Base-by-base conservation (phyloP, 2,888 invertebrate species). In the Ormyrus thymus region DNA sequence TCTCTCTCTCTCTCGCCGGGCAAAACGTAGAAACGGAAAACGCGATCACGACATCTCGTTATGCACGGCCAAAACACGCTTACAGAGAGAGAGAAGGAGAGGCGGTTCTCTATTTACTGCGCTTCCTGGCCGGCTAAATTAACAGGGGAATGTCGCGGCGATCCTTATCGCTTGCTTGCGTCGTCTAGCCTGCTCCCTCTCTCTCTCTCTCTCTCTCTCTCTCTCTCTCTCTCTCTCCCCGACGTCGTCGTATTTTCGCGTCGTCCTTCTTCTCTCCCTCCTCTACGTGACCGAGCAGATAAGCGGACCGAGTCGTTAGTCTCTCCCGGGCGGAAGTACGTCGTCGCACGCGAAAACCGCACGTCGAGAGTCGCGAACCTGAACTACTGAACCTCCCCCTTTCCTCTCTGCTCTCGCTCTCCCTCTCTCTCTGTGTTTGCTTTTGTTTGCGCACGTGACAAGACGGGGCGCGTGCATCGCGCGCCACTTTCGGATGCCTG, bases 231-330 rank as follows among this genome's bases (percentile, higher is more conserved):
- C 29, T 29, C 29, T 77, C 29, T 29, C 29, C 29, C 29, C 69
- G 55, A 15, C 69, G 61, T 71, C 76, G 65, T 64, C 77, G 81
- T 81, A 81, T 78, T 76, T 77, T 78, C 76, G 72, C 71, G 46
- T 48, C 76, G 56, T 43, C 75, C 9, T 43, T 69, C 62, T 48
- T 29, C 43, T 48, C 64, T 13, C 15, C 56, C 29, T 29, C 29
- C 29, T 29, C 29, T 77, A 74, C 74, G 69, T 75, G 74, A 70
- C 68, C 76, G 58, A 51, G 61, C 84, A 88, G 89, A 89, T 89
- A 89, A 89, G 88, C 85, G 84, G 84, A 86, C 86, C 86, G 86
- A 85, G 86, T 88, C 89, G 89, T 89, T 88, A 89, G 87, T 88
- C 87, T 88, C 84, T 81, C 85, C 83, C 75, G 84, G 83, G 83